phyloP scores from a whole-genome alignment of 2,797 vertebrate species.

The Trachops cirrhosus region DNA sequence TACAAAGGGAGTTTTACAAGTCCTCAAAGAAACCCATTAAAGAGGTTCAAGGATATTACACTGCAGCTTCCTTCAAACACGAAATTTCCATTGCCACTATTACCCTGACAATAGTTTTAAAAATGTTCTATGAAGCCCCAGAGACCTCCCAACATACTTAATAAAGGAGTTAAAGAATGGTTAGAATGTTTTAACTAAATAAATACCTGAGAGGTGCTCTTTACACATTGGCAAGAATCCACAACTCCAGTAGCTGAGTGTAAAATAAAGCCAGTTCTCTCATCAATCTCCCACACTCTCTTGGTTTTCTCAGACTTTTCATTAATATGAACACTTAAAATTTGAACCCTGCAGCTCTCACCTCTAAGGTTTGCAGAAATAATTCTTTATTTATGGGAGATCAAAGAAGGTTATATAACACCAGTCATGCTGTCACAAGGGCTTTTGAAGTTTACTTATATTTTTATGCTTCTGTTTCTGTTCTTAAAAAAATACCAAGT shows the following conservation, averaged over 20 bases:
- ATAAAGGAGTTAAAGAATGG: constrained; percentile 33
- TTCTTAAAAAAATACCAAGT: not conserved
- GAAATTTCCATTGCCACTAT: constrained; percentile 1
- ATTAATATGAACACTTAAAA: constrained; percentile 50
- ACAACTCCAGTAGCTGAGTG: not conserved
- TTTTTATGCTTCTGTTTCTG: constrained; percentile 48
- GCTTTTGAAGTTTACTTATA: constrained; percentile 39
- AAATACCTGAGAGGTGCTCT: constrained; percentile 19
- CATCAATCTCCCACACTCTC: not conserved
- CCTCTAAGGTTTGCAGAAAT: not conserved
- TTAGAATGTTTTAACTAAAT: constrained; percentile 49
- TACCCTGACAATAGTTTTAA: constrained; percentile 17
- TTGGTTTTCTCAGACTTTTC: constrained; percentile 42
- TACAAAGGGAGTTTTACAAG: constrained; percentile 29
- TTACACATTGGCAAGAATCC: constrained; percentile 13
- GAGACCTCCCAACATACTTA: constrained; percentile 41
- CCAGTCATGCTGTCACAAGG: not conserved
- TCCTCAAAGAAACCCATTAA: constrained; percentile 30
- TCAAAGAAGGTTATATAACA: not conserved
- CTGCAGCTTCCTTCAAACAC: not conserved
- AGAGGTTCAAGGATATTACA: constrained; percentile 22
- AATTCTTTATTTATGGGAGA: constrained; percentile 38
- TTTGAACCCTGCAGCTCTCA: constrained; percentile 26
- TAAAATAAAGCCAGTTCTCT: constrained; percentile 9
- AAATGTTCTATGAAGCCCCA: constrained; percentile 12